These are phyloP conservation scores for Drosophila affinis DNA, from an alignment of 2,888 invertebrate genomes.

Conservation along the genomic window DNA sequence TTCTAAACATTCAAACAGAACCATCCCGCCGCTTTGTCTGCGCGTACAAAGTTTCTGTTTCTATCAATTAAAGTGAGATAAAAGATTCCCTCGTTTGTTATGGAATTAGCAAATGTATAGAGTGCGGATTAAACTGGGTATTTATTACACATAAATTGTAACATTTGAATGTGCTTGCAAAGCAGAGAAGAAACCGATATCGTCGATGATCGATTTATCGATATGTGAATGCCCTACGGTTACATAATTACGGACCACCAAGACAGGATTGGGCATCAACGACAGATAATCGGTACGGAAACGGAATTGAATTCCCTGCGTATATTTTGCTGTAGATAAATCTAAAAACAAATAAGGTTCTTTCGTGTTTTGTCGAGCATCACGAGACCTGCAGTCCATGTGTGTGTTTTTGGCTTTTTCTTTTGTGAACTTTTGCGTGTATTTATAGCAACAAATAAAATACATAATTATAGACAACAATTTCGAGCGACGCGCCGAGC, in stretches of 20 bases:
- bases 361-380: conserved; percentile 52
- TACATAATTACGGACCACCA: neutral
- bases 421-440: conserved; percentile 41
- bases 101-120: too few relatives aligned
- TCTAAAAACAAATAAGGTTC: conserved; percentile 4
- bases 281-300: neutral
- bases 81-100: too few relatives aligned
- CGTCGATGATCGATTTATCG: neutral
- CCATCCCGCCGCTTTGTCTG: neutral
- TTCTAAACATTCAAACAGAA: neutral
- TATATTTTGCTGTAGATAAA: neutral
- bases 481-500: conserved; percentile 50
- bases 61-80: too few relatives aligned
- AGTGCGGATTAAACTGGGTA: too few relatives aligned
- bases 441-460: conserved; percentile 67
- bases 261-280: neutral
- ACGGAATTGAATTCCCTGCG: neutral
- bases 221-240: neutral
- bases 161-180: too few relatives aligned
- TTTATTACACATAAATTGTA: too few relatives aligned
- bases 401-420: conserved; percentile 24
- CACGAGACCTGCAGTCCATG: conserved; percentile 65
- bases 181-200: too few relatives aligned
- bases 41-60: too few relatives aligned
- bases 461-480: conserved; percentile 70